Evolutionary conservation across 2,888 invertebrate species (phyloP).

Genomic region (Halictus ligatus): DNA sequence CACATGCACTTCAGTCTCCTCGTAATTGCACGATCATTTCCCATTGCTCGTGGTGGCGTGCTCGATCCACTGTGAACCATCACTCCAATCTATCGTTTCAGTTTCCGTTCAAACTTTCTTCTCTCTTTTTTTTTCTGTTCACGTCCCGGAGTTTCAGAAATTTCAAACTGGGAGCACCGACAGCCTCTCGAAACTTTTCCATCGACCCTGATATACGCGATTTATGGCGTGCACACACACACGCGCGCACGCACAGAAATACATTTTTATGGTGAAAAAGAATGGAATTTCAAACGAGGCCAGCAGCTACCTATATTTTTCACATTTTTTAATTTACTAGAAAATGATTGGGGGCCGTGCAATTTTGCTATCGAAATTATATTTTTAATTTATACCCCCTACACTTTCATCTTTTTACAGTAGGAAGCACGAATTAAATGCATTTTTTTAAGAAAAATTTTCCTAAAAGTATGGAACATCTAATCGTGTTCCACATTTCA

Average conservation of each 20-base stretch:
- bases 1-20: slow-evolving; percentile 48
- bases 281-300: neutral
- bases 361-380: too few species aligned
- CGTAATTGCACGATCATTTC: slow-evolving; percentile 59
- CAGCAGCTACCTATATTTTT: neutral
- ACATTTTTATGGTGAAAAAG: neutral
- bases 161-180: neutral
- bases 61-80: slow-evolving; percentile 50
- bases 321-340: neutral
- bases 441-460: too few species aligned
- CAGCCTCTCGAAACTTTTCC: neutral
- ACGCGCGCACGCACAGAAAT: neutral
- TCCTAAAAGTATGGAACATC: too few species aligned
- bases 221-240: neutral
- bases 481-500: too few species aligned
- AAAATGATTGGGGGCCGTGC: neutral
- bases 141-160: neutral
- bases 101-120: slow-evolving; percentile 18
- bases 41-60: slow-evolving; percentile 41
- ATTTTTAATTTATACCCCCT: too few species aligned
- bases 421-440: too few species aligned
- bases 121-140: neutral
- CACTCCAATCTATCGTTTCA: slow-evolving; percentile 30
- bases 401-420: too few species aligned
- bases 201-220: neutral